These are phyloP conservation scores for Thymelicus sylvestris DNA, from an alignment of 2,888 invertebrate species.

Conservation along the genomic window DNA sequence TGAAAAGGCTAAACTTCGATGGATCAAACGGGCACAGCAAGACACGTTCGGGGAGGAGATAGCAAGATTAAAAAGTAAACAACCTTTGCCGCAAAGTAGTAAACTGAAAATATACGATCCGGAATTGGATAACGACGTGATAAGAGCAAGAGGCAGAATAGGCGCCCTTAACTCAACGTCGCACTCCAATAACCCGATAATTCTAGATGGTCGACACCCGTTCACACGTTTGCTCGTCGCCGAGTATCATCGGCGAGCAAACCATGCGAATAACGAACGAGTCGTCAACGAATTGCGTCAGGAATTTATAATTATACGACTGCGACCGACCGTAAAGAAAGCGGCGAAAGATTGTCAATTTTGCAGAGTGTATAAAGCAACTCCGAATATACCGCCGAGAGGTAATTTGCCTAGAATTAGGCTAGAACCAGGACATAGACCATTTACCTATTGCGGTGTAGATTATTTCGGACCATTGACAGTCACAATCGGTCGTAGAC, in stretches of 20 bases:
- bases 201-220: neutral
- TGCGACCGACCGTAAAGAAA: too few species aligned
- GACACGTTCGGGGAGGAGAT: neutral
- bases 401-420: neutral
- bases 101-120: too few species aligned
- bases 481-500: slow-evolving; percentile 37
- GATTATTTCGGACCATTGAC: slow-evolving; percentile 42
- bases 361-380: too few species aligned
- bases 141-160: neutral
- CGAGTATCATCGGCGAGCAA: too few species aligned
- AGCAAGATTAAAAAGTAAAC: neutral
- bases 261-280: too few species aligned
- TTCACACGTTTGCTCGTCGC: neutral
- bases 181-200: neutral
- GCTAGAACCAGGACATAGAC: slow-evolving; percentile 12
- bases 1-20: neutral
- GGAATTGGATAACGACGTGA: neutral
- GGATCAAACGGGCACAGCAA: neutral
- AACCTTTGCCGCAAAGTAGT: too few species aligned
- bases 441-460: slow-evolving; percentile 39
- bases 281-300: too few species aligned
- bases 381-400: neutral
- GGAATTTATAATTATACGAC: too few species aligned
- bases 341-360: too few species aligned
- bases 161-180: neutral